Conservation (phyloP, 2,797 vertebrate genomes). For the Mallotus villosus region DNA sequence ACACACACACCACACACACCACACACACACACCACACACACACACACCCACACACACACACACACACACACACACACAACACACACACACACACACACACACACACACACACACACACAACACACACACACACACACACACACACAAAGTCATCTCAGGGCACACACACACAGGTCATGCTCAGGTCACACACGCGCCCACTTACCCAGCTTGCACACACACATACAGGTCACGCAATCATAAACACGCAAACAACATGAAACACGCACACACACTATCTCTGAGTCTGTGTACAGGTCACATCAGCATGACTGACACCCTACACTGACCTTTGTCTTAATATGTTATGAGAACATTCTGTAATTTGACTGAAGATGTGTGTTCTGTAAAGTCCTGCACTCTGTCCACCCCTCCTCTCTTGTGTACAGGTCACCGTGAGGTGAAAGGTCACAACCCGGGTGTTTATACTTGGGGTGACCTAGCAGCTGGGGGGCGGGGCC, state of each 20-base stretch:
- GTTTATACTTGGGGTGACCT: constrained; percentile 12
- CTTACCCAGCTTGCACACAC: not conserved
- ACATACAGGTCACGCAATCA: no score
- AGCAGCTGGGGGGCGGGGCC: not conserved
- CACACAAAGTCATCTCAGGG: not conserved
- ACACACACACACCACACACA: constrained; percentile 1
- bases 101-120: not conserved
- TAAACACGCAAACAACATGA: no score
- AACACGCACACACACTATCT: no score
- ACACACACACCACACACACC: not conserved
- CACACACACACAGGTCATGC: constrained; percentile 2
- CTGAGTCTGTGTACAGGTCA: no score
- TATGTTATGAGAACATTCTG: no score
- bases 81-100: not conserved
- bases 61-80: constrained; percentile 13
- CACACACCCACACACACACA: not conserved
- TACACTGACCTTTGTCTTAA: no score
- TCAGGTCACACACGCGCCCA: not conserved
- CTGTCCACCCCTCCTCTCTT: not conserved
- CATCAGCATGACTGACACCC: no score
- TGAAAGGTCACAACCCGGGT: constrained; percentile 15
- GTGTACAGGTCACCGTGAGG: not conserved
- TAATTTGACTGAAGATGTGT: no score
- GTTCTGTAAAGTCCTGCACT: no score
- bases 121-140: not conserved